Percentiles rank a stretch among this genome's conserved stretches.
phyloP scores from a whole-genome alignment of 2,888 invertebrate genomes.

The Phragmatobia fuliginosa region DNA sequence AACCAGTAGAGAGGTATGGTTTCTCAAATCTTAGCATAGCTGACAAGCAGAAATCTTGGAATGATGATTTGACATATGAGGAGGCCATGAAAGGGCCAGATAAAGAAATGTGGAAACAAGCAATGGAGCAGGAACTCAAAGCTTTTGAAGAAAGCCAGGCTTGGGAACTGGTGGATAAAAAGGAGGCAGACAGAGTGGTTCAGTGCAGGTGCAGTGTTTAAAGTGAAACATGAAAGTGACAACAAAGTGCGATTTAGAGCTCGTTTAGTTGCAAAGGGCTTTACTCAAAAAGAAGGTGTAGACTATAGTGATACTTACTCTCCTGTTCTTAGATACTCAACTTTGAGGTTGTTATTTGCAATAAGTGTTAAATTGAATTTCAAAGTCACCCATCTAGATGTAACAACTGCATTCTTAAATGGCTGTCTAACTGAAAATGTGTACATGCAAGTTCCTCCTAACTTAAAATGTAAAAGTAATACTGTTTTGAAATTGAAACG shows the following conservation, averaged over 20 bases:
- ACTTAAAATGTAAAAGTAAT: too few relatives aligned
- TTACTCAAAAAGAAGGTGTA: too few relatives aligned
- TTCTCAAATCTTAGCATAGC: conserved; percentile 8
- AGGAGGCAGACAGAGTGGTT: conserved; percentile 11
- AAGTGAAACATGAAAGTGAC: conserved; percentile 17
- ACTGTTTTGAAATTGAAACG: too few relatives aligned
- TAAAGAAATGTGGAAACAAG: conserved; percentile 33
- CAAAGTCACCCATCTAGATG: too few relatives aligned
- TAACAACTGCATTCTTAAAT: too few relatives aligned
- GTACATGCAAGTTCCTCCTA: neutral
- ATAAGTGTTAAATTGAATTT: too few relatives aligned
- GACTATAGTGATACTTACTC: neutral
- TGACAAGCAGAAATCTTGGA: neutral
- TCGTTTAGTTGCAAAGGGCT: too few relatives aligned
- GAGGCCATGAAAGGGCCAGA: conserved; percentile 9
- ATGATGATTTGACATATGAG: too few relatives aligned
- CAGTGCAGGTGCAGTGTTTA: conserved; percentile 17
- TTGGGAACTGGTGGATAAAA: conserved; percentile 38
- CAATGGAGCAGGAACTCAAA: conserved; percentile 38
- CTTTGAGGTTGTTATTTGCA: too few relatives aligned
- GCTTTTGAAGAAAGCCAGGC: conserved; percentile 38
- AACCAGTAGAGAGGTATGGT: conserved; percentile 1
- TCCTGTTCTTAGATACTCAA: too few relatives aligned
- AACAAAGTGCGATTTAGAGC: conserved; percentile 15
- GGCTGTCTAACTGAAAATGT: too few relatives aligned